Conservation (phyloP, 2,888 invertebrate species). For the Eupeodes luniger region DNA sequence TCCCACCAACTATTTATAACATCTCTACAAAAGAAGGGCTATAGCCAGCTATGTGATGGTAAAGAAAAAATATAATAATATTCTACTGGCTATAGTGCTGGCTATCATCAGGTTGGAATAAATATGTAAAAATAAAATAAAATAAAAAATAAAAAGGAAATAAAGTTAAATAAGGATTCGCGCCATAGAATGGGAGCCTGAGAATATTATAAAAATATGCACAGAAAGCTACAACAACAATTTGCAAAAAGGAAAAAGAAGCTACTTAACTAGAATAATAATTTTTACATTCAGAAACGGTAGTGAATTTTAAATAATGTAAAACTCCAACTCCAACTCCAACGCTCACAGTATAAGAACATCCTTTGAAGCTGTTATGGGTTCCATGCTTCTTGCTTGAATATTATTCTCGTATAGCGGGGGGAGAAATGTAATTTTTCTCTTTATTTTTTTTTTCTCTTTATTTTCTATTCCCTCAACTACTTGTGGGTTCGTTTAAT, state of each 20-base stretch:
- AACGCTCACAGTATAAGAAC: slow-evolving; percentile 10
- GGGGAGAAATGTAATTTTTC: not conserved
- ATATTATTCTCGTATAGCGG: not conserved
- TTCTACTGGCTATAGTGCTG: slow-evolving; percentile 45
- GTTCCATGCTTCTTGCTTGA: not conserved
- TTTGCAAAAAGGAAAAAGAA: slow-evolving; percentile 19
- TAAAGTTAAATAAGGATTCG: slow-evolving; percentile 69
- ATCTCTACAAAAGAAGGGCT: slow-evolving; percentile 26
- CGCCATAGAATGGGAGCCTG: not conserved
- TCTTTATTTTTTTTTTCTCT: too few relatives aligned
- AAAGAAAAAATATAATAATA: not conserved
- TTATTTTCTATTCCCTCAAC: slow-evolving; percentile 14
- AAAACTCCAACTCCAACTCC: not conserved
- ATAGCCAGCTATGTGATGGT: not conserved
- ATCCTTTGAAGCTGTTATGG: slow-evolving; percentile 26
- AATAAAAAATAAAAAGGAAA: slow-evolving; percentile 27
- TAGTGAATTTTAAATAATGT: slow-evolving; percentile 67
- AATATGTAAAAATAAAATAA: slow-evolving; percentile 18
- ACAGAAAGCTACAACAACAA: slow-evolving; percentile 33
- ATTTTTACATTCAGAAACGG: slow-evolving; percentile 55
- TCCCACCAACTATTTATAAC: slow-evolving; percentile 9
- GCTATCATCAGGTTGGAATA: slow-evolving; percentile 58
- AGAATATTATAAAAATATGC: slow-evolving; percentile 12
- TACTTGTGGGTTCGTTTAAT: slow-evolving; percentile 66
- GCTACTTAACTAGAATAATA: slow-evolving; percentile 74